These are phyloP conservation scores for Anabacerthia variegaticeps DNA, from an alignment of 2,797 vertebrate species.

Conservation along the genomic window DNA sequence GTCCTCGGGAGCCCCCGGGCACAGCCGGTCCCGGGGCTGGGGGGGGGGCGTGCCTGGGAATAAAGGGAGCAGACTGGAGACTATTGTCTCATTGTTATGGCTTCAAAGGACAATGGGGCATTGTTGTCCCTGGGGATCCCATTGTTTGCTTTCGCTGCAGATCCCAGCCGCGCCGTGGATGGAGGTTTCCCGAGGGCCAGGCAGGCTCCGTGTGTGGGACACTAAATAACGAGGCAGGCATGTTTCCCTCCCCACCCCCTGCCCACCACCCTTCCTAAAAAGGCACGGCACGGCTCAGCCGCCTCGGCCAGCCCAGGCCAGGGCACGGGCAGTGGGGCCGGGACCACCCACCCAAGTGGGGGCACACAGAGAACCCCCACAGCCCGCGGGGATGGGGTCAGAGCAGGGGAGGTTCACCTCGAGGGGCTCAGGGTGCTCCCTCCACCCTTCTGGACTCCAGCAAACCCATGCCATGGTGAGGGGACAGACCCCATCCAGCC, in stretches of 20 bases:
- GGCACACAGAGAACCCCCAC: neutral
- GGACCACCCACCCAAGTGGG: neutral
- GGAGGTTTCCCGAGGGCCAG: conserved; percentile 50
- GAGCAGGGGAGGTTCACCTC: neutral
- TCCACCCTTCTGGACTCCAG: neutral
- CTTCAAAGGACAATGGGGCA: conserved; percentile 74
- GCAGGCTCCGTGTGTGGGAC: conserved; percentile 46
- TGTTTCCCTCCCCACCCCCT: neutral
- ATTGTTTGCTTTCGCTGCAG: conserved; percentile 67
- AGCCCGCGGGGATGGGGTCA: rapidly evolving
- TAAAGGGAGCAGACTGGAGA: conserved; percentile 75
- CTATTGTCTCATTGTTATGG: conserved; percentile 66
- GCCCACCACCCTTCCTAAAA: neutral
- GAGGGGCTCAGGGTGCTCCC: rapidly evolving
- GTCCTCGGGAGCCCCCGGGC: neutral
- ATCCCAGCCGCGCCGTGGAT: neutral
- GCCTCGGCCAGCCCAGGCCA: neutral
- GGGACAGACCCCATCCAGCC: neutral
- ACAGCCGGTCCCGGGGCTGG: conserved; percentile 48
- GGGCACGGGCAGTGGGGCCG: neutral
- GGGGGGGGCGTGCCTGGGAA: conserved; percentile 71
- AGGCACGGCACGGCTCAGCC: neutral
- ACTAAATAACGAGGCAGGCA: neutral
- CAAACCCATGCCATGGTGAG: neutral
- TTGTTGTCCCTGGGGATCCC: conserved; percentile 65